phyloP scores from a whole-genome alignment of 2,888 invertebrate species.

The Chymomyza amoena region DNA sequence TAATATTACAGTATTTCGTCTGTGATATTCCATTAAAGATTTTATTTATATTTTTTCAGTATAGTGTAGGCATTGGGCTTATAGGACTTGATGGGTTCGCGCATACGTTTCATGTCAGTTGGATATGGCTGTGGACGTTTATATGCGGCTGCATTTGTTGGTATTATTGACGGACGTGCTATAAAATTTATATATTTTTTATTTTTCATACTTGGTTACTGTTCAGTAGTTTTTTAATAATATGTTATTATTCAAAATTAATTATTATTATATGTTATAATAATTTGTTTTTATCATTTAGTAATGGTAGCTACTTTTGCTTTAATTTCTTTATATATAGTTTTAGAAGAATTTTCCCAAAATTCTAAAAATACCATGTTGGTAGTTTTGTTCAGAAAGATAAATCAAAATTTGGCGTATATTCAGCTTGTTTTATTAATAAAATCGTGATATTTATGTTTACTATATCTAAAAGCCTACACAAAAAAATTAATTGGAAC shows the following conservation, averaged over 20 bases:
- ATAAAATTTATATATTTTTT: slow-evolving; percentile 61
- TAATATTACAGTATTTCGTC: neutral
- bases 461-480: neutral
- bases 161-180: slow-evolving; percentile 71
- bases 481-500: slow-evolving; percentile 22
- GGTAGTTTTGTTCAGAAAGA: neutral
- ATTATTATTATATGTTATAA: neutral
- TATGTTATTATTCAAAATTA: neutral
- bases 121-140: slow-evolving; percentile 71
- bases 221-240: neutral
- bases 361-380: neutral
- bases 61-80: slow-evolving; percentile 70
- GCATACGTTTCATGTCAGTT: slow-evolving; percentile 73
- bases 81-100: slow-evolving; percentile 73
- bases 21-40: neutral
- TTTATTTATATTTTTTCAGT: slow-evolving; percentile 71
- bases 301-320: neutral
- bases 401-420: neutral
- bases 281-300: neutral
- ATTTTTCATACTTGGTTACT: neutral
- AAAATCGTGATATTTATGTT: neutral
- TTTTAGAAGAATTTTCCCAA: neutral
- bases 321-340: neutral
- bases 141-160: slow-evolving; percentile 69
- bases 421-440: neutral